These are phyloP conservation scores for Deladenus siricidicola DNA, from an alignment of 2,888 invertebrate species.

Conservation along the genomic window DNA sequence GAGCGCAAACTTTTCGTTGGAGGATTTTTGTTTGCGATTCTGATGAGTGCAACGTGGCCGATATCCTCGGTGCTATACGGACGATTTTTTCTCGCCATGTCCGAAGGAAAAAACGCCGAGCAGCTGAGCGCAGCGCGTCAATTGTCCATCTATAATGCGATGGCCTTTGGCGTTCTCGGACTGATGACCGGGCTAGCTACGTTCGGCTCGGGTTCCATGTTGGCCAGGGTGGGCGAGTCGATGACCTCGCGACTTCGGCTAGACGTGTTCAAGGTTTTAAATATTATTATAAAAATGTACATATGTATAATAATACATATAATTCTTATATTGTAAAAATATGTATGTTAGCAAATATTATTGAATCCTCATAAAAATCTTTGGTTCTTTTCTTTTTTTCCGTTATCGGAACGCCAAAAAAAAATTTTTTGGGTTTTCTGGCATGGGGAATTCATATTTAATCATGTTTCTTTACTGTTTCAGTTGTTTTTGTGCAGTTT, in stretches of 20 bases:
- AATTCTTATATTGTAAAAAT: no score
- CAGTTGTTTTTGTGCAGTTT: no score
- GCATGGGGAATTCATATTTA: no score
- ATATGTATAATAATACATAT: no score
- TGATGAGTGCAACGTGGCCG: constrained; percentile 45
- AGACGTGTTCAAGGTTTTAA: constrained; percentile 2
- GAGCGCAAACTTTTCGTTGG: constrained; percentile 26
- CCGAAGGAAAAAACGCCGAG: constrained; percentile 12
- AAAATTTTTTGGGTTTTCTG: no score
- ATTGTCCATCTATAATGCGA: background rate
- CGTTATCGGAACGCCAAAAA: no score
- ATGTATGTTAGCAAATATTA: no score
- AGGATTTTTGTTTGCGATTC: constrained; percentile 33
- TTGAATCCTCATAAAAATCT: no score
- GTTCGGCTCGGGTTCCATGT: constrained; percentile 27
- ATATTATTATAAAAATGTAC: no score
- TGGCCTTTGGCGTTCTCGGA: constrained; percentile 17
- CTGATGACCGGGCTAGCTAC: constrained; percentile 32
- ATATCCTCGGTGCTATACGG: constrained; percentile 48
- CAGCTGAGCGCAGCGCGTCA: no score
- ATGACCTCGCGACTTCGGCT: constrained; percentile 38
- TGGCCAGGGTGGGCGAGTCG: constrained; percentile 28
- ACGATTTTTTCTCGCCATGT: constrained; percentile 33
- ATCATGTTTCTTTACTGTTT: no score
- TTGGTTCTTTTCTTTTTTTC: no score